Evolutionary conservation across 2,888 invertebrate species (phyloP).

Genomic region (Melinopterus prodromus): DNA sequence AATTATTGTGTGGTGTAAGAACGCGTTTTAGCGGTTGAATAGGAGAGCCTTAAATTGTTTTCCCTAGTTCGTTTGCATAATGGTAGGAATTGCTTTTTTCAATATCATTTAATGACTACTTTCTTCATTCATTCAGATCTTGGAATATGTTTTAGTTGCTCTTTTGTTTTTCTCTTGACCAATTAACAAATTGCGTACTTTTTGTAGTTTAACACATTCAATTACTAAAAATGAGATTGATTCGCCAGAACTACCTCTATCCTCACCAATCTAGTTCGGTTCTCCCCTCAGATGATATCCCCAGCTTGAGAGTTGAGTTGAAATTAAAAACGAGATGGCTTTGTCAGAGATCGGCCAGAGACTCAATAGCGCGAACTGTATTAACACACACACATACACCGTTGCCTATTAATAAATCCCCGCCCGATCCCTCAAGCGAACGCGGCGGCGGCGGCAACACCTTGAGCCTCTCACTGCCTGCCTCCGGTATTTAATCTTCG

Average conservation of each 20-base stretch:
- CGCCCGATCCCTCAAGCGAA: constrained; percentile 19
- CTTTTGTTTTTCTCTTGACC: too few species aligned
- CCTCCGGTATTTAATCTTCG: constrained; percentile 46
- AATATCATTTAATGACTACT: too few species aligned
- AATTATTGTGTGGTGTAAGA: too few species aligned
- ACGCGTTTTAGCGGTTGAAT: too few species aligned
- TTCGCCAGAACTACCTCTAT: neutral
- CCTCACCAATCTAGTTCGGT: neutral
- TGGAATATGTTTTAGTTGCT: too few species aligned
- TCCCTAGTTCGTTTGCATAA: too few species aligned
- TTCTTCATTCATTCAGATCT: too few species aligned
- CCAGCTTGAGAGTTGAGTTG: neutral
- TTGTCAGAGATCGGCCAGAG: neutral
- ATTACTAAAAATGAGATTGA: too few species aligned
- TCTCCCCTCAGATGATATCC: neutral
- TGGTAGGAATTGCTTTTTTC: too few species aligned
- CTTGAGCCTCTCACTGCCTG: constrained; percentile 32
- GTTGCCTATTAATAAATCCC: constrained; percentile 36
- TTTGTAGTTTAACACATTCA: too few species aligned
- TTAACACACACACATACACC: neutral
- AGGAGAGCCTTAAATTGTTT: too few species aligned
- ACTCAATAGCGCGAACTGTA: neutral
- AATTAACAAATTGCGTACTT: too few species aligned
- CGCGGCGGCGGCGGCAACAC: constrained; percentile 34
- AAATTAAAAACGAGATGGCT: neutral